A percentile compares a stretch with the other conserved stretches of the same genome.
Evolutionary conservation across 2,888 invertebrate species (phyloP).

Genomic region (Julus scandinavius): DNA sequence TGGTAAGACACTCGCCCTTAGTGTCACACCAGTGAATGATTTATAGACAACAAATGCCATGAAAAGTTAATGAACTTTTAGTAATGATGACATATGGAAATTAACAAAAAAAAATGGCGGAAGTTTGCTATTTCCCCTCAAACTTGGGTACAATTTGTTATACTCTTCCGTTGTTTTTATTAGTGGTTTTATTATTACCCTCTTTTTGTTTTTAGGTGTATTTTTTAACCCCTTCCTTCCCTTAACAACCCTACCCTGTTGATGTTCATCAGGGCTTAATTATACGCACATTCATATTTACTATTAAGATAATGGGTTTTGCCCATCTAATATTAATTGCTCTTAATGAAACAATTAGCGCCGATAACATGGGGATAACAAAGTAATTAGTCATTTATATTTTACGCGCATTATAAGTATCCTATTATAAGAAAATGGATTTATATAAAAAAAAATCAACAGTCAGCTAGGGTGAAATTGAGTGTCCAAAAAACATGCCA

Average conservation of each 20-base stretch:
- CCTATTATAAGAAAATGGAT: background rate
- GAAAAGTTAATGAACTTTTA: background rate
- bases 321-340: background rate
- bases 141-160: too few species aligned
- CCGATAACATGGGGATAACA: constrained; percentile 12
- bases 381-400: constrained; percentile 7
- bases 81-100: too few species aligned
- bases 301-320: constrained; percentile 19
- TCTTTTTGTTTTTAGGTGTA: background rate
- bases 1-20: background rate
- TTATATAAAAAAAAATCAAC: constrained; percentile 9
- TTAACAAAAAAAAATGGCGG: background rate
- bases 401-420: background rate
- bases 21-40: too few species aligned
- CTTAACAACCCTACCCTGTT: background rate
- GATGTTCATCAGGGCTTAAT: background rate
- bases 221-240: background rate
- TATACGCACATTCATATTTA: background rate
- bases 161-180: background rate
- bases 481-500: background rate
- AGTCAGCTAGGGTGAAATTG: constrained; percentile 7
- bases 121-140: background rate
- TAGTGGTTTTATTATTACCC: background rate
- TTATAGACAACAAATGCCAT: background rate
- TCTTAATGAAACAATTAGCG: constrained; percentile 21